Conservation (phyloP, 2,888 invertebrate genomes). For the Germaria angustata region DNA sequence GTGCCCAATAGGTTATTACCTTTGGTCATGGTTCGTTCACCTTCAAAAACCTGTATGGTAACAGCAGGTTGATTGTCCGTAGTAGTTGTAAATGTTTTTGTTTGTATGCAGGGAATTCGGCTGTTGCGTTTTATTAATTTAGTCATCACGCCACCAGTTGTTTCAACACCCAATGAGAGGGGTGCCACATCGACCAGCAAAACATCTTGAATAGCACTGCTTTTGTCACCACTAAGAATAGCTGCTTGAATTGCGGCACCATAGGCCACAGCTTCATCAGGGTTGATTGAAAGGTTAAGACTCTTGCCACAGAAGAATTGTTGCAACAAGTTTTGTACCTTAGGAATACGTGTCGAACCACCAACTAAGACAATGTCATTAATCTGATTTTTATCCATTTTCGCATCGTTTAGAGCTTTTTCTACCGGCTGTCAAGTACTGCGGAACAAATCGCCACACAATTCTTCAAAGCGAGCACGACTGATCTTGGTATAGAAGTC, state of each 20-base stretch:
- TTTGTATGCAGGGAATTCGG: constrained; percentile 86
- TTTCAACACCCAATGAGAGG: constrained; percentile 87
- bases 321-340: constrained; percentile 87
- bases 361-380: constrained; percentile 91
- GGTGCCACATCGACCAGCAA: constrained; percentile 85
- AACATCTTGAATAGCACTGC: constrained; percentile 87
- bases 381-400: constrained; percentile 87
- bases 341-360: constrained; percentile 89
- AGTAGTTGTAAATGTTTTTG: constrained; percentile 89
- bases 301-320: constrained; percentile 88
- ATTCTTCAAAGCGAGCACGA: constrained; percentile 88
- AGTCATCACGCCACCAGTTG: constrained; percentile 90
- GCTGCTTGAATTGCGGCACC: constrained; percentile 88
- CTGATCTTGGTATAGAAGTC: constrained; percentile 87
- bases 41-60: constrained; percentile 87
- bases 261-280: constrained; percentile 90
- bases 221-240: constrained; percentile 85
- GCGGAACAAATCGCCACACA: constrained; percentile 86
- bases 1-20: constrained; percentile 96
- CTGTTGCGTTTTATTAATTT: constrained; percentile 87
- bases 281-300: constrained; percentile 87
- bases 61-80: constrained; percentile 90
- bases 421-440: constrained; percentile 88
- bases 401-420: constrained; percentile 88
- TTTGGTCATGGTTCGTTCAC: constrained; percentile 93